Conservation (phyloP, 1,140 invertebrate species). For the Lanistes nyassanus region DNA sequence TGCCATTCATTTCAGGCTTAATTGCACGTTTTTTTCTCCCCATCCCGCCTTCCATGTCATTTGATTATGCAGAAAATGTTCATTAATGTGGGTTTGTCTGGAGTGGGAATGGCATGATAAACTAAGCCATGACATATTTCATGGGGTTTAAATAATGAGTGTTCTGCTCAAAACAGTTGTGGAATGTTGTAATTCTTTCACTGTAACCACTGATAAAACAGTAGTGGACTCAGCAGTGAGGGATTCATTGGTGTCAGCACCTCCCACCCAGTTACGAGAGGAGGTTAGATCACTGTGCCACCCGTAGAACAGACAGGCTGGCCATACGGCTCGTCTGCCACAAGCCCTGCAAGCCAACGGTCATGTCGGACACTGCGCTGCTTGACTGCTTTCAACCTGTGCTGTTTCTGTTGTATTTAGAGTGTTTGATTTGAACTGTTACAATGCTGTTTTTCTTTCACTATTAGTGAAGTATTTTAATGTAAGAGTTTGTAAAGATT, state of each 20-base stretch:
- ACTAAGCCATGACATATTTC: neutral
- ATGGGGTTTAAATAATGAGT: neutral
- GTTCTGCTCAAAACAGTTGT: neutral
- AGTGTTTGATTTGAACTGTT: neutral
- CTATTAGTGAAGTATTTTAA: neutral
- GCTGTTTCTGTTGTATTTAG: neutral
- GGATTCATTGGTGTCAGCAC: constrained; percentile 12
- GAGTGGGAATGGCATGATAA: neutral
- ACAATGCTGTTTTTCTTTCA: neutral
- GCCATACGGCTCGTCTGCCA: constrained; percentile 12
- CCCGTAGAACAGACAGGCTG: constrained; percentile 19
- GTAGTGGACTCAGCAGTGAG: constrained; percentile 10
- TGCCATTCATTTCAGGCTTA: neutral
- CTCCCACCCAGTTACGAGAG: constrained; percentile 22
- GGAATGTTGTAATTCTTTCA: neutral
- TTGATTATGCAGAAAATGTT: neutral
- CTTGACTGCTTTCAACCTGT: constrained; percentile 15
- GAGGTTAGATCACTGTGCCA: constrained; percentile 23
- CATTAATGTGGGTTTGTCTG: neutral
- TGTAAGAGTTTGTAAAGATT: neutral
- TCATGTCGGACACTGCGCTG: constrained; percentile 29
- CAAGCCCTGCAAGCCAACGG: constrained; percentile 9
- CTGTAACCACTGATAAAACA: neutral
- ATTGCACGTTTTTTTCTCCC: neutral
- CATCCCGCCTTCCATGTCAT: neutral